These are phyloP conservation scores for Rhodophaea formosa DNA, from an alignment of 2,888 invertebrate genomes.

Conservation along the genomic window DNA sequence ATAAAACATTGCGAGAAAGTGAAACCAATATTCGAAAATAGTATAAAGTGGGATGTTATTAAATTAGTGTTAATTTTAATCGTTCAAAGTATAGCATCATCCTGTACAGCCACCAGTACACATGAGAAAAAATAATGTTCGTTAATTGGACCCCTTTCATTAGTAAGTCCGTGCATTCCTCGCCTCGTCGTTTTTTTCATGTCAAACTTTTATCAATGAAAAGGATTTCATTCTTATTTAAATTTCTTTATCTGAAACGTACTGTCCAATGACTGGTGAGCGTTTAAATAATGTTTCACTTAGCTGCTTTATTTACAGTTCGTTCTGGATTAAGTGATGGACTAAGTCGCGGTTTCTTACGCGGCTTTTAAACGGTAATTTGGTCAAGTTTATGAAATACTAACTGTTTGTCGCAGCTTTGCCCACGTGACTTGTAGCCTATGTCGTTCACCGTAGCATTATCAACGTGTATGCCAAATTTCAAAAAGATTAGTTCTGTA, in stretches of 20 bases:
- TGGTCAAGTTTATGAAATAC: too few relatives aligned
- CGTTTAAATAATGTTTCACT: conserved; percentile 61
- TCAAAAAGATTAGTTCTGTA: too few relatives aligned
- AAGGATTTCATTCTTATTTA: conserved; percentile 79
- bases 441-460: too few relatives aligned
- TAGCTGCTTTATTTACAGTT: conserved; percentile 32
- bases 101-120: conserved; percentile 58
- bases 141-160: conserved; percentile 80
- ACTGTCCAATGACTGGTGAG: conserved; percentile 57
- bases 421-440: too few relatives aligned
- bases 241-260: conserved; percentile 67
- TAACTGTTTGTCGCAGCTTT: too few relatives aligned
- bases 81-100: conserved; percentile 26
- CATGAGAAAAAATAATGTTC: conserved; percentile 76
- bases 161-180: conserved; percentile 77
- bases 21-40: too few relatives aligned
- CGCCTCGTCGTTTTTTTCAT: conserved; percentile 69
- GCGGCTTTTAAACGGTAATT: too few relatives aligned
- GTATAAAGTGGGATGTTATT: too few relatives aligned
- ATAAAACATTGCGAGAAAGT: too few relatives aligned
- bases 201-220: conserved; percentile 80
- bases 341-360: too few relatives aligned
- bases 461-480: too few relatives aligned
- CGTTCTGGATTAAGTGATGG: background rate
- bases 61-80: too few relatives aligned